Evolutionary conservation across 1,140 invertebrate genomes (phyloP).

Genomic region (Ceratina australensis): DNA sequence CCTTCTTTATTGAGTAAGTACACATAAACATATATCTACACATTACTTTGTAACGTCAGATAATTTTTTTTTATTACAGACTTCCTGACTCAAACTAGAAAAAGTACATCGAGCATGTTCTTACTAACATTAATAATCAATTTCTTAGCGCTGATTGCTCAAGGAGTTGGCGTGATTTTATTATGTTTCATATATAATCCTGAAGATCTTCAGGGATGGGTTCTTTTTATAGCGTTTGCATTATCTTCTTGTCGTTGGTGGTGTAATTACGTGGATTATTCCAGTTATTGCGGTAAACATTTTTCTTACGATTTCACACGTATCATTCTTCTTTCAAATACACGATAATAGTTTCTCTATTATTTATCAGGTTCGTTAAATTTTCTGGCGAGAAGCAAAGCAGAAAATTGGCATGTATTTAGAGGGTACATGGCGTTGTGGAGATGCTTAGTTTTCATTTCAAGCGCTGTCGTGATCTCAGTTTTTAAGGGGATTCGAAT

Average conservation of each 20-base stretch:
- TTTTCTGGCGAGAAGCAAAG: constrained; percentile 79
- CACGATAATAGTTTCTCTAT: background rate
- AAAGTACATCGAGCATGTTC: constrained; percentile 49
- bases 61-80: constrained; percentile 73
- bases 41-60: no score
- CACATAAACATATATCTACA: no score
- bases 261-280: constrained; percentile 88
- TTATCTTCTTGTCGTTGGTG: constrained; percentile 91
- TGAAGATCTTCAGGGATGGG: constrained; percentile 78
- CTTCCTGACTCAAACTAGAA: constrained; percentile 77
- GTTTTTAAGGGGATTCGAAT: constrained; percentile 79
- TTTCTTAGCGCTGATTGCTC: constrained; percentile 78
- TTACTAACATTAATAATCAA: constrained; percentile 70
- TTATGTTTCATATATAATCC: constrained; percentile 46
- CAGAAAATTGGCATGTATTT: constrained; percentile 84
- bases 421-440: constrained; percentile 85
- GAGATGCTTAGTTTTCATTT: constrained; percentile 84
- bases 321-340: background rate
- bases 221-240: constrained; percentile 84
- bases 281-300: constrained; percentile 78
- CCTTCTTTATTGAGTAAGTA: constrained; percentile 85
- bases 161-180: constrained; percentile 62
- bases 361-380: constrained; percentile 77
- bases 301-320: constrained; percentile 1
- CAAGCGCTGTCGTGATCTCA: constrained; percentile 81